Conservation (phyloP, 2,888 invertebrate species). For the Pseudanteris insignis region DNA sequence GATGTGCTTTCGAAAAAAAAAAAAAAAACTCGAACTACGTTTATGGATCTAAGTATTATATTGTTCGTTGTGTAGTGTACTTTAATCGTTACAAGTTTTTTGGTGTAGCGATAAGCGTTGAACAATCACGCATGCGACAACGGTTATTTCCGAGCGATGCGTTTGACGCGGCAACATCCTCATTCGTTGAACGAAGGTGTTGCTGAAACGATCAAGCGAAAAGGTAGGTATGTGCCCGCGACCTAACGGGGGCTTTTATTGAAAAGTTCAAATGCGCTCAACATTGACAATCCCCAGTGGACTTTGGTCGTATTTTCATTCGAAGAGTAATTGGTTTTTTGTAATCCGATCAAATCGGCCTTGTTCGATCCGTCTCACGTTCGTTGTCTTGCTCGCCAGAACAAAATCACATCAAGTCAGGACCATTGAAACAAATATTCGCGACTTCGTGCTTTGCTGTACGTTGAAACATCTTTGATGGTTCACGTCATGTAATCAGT, state of each 20-base stretch:
- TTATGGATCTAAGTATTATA: too few species aligned
- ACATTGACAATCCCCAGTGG: conserved; percentile 43
- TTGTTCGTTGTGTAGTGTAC: conserved; percentile 32
- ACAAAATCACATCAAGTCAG: too few species aligned
- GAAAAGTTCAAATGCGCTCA: conserved; percentile 43
- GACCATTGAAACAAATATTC: too few species aligned
- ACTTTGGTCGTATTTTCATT: conserved; percentile 37
- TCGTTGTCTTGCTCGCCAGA: too few species aligned
- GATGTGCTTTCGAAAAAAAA: too few species aligned
- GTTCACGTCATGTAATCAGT: too few species aligned
- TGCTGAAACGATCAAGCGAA: conserved; percentile 22
- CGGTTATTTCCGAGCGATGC: conserved; percentile 7
- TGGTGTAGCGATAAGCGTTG: conserved; percentile 40
- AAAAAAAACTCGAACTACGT: too few species aligned
- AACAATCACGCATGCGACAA: conserved; percentile 43
- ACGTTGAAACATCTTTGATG: too few species aligned
- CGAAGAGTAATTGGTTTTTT: conserved; percentile 29
- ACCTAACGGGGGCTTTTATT: conserved; percentile 24
- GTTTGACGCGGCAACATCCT: background rate
- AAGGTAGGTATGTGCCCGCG: conserved; percentile 42
- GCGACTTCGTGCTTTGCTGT: too few species aligned
- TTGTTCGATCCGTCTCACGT: conserved; percentile 16
- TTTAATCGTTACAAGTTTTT: conserved; percentile 32
- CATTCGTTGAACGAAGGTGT: conserved; percentile 24
- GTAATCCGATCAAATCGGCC: conserved; percentile 18